Evolutionary conservation across 1,140 invertebrate species (phyloP).

Genomic region (Plodia interpunctella): DNA sequence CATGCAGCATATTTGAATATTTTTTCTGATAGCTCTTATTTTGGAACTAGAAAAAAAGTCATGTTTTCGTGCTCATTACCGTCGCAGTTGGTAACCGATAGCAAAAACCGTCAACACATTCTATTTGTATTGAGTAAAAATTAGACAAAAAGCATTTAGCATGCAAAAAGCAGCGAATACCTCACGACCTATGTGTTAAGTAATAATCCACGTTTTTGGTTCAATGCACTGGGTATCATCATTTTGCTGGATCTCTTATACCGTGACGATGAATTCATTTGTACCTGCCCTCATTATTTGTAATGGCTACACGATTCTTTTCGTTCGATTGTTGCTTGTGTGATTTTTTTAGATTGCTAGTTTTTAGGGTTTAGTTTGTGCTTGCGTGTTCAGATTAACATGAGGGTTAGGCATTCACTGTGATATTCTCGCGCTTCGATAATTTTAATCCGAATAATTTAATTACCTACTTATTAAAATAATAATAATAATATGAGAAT

Average conservation of each 20-base stretch:
- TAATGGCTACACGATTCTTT: slow-evolving; percentile 38
- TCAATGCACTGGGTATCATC: slow-evolving; percentile 70
- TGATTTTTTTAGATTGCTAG: background rate
- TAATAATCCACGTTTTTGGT: slow-evolving; percentile 72
- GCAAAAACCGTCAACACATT: slow-evolving; percentile 51
- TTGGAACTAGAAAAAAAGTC: slow-evolving; percentile 9
- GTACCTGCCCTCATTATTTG: slow-evolving; percentile 41
- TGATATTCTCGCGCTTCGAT: background rate
- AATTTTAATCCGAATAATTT: slow-evolving; percentile 8
- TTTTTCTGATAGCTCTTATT: slow-evolving; percentile 18
- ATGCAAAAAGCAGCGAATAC: slow-evolving; percentile 45
- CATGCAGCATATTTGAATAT: slow-evolving; percentile 16
- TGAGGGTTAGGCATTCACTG: background rate
- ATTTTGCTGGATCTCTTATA: slow-evolving; percentile 59
- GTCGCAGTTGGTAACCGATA: slow-evolving; percentile 27
- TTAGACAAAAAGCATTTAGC: slow-evolving; percentile 44
- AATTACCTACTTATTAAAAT: background rate
- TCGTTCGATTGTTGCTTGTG: slow-evolving; percentile 12
- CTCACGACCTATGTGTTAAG: slow-evolving; percentile 64
- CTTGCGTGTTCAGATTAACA: background rate
- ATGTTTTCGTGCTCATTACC: slow-evolving; percentile 32
- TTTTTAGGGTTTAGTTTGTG: background rate
- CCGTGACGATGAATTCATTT: slow-evolving; percentile 56
- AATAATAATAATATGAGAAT: no score
- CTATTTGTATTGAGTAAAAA: slow-evolving; percentile 49